phyloP scores from a whole-genome alignment of 2,113 vertebrate species.

The Scolopax mira region DNA sequence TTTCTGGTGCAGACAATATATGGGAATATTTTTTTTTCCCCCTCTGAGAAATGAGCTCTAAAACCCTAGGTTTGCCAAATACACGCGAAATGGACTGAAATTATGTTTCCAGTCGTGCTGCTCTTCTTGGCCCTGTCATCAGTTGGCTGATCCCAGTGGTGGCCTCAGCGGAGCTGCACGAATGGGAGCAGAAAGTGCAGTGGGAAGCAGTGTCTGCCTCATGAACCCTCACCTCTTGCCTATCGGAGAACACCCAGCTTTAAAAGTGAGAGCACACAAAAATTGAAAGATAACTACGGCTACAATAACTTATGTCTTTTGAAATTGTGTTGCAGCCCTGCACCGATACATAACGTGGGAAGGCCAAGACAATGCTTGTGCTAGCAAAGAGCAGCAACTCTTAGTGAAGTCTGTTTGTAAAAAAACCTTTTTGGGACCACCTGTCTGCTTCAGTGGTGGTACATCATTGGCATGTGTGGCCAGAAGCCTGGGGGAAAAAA shows the following conservation, averaged over 20 bases:
- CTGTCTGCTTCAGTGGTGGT: not conserved
- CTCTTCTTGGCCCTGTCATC: not conserved
- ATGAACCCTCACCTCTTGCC: not conserved
- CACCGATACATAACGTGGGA: not conserved
- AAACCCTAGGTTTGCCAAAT: not conserved
- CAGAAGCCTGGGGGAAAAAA: not conserved
- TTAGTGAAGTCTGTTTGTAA: not conserved
- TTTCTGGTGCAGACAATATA: not conserved
- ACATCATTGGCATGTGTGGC: not conserved
- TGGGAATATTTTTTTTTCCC: not conserved
- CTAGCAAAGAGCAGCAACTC: not conserved
- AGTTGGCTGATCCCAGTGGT: not conserved
- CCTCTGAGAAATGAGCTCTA: not conserved
- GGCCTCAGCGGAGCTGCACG: not conserved
- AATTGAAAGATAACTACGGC: not conserved
- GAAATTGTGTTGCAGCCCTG: not conserved
- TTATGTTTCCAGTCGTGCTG: not conserved
- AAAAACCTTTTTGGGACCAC: not conserved
- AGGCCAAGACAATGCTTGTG: not conserved
- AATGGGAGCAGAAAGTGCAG: not conserved
- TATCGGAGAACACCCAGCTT: not conserved
- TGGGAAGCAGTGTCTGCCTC: not conserved
- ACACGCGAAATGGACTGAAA: not conserved
- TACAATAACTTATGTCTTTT: not conserved
- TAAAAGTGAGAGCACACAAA: not conserved